These are phyloP conservation scores for Pocillopora grandis DNA, from an alignment of 92 coral and sea anemone species.

Conservation along the genomic window DNA sequence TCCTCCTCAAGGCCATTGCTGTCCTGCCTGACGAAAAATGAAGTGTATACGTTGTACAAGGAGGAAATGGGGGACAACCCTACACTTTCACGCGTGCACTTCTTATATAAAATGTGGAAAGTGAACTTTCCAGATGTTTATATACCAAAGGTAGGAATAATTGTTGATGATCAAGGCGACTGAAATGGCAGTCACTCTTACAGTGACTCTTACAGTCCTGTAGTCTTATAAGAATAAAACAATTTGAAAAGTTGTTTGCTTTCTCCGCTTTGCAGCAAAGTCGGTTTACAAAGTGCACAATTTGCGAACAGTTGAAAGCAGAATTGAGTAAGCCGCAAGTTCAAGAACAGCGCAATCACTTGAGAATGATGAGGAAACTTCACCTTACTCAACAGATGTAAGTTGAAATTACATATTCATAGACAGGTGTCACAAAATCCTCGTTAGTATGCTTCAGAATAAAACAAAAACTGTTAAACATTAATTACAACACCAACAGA, in stretches of 20 bases:
- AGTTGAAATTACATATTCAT: neutral
- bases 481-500: neutral
- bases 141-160: neutral
- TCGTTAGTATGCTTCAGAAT: neutral
- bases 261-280: neutral
- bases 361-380: neutral
- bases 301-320: neutral
- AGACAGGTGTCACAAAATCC: neutral
- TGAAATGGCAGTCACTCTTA: neutral
- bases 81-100: neutral
- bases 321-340: neutral
- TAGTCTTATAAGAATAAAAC: no score
- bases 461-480: neutral
- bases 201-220: neutral
- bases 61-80: neutral
- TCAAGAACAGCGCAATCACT: neutral
- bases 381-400: slow-evolving; percentile 13
- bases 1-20: slow-evolving; percentile 1
- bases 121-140: neutral
- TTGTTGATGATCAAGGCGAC: no score
- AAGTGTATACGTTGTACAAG: neutral
- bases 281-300: neutral
- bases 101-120: slow-evolving; percentile 7
- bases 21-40: neutral
- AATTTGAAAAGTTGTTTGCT: neutral